Base-by-base conservation (phyloP, 2,888 invertebrate species). In the Morpho achilles region DNA sequence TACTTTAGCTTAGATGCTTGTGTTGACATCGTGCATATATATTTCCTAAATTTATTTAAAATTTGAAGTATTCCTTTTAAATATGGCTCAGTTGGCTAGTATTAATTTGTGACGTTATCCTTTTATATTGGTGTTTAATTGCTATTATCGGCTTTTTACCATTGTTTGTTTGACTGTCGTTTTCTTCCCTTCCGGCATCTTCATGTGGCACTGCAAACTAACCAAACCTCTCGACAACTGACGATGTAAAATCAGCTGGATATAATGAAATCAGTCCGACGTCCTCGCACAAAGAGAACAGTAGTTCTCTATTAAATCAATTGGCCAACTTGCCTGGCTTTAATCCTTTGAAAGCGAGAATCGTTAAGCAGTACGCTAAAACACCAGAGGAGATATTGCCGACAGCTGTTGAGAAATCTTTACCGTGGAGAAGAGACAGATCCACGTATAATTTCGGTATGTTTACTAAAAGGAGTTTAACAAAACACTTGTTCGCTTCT, bases 381-480 rank as follows among this genome's bases (percentile, higher is more conserved):
- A 91, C 91, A 68, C 90, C 91, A 56, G 92, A 92, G 79, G 93
- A 93, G 68, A 91, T 93, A 76, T 92, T 93, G 74, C 94, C 94
- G 72, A 95, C 96, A 72, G 94, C 94, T 75, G 94, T 95, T 80
- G 96, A 96, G 91, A 93, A 94, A 84, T 94, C 94, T 72, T 93
- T 96, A 83, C 97, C 97, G 77, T 97, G 97, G 97, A 94, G 96
- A 84, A 92, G 94, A 82, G 95, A 95, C 87, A 92, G 92, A 86
- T 93, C 93, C 89, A 93, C 92, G 87, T 93, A 93, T 82, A 93
- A 93, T 85, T 92, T 93, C 89, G 94, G 94, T 94, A 94, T 92
- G 93, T 91, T 79, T 82, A 60, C 49, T 59, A 61, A 61, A 53
- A 61, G 53, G 55, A 53, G 55, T 49, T 46, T 58, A 49, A 60